Evolutionary conservation across 2,797 vertebrate species (phyloP), one percentile per base, ranked within the genome.

Genomic region (Chrysocyon brachyurus): DNA sequence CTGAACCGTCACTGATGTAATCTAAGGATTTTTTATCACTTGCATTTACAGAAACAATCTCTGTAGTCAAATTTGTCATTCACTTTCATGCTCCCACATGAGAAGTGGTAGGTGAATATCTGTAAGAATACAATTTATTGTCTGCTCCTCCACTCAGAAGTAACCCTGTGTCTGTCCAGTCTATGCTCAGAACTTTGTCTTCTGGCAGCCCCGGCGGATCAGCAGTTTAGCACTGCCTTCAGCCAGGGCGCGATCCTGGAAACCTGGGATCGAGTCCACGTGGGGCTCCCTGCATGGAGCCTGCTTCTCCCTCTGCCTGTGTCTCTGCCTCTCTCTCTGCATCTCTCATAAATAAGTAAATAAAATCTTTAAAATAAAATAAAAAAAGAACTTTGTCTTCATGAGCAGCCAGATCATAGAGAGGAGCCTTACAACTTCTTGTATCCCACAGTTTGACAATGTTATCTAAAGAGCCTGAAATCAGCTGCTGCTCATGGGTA

Each of bases 391-490:
- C 40, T 40, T 40, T 99, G 98, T 99, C 99, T 98, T 99, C 99
- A 0, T 99, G 99, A 96, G 99, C 99, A 15, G 99, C 99, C 97
- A 99, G 96, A 97, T 99, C 99, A 92, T 99, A 99, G 16, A 99
- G 99, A 88, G 99, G 99, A 93, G 99, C 99, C 98, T 99, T 99
- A 98, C 99, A 99, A 98, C 99, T 99, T 97, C 99, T 99, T 61
- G 99, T 99, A 98, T 99, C 99, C 99, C 99, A 99, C 33, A 99
- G 99, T 97, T 99, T 99, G 57, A 99, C 99, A 86, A 99, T 95
- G 96, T 99, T 99, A 99, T 99, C 99, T 40, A 99, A 98, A 97
- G 99, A 99, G 66, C 99, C 99, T 0, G 99, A 99, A 91, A 99
- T 98, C 57, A 99, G 98, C 98, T 99, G 99, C 95, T 99, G 99